These are phyloP conservation scores for Frankliniella intonsa DNA, from an alignment of 2,888 invertebrate species.

Conservation along the genomic window DNA sequence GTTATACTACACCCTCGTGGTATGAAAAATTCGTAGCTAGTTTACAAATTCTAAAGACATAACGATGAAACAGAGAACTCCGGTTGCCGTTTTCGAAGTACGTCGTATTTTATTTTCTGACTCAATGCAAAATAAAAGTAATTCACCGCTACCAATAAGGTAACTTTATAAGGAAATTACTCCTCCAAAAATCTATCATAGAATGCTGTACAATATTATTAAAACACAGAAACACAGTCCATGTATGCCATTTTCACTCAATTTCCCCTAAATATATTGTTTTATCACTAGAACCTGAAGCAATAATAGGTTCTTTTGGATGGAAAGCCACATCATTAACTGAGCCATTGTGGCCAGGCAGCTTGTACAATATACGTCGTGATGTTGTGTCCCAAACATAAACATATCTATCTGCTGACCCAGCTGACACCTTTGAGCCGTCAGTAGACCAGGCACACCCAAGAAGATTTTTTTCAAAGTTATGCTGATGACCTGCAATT, in stretches of 20 bases:
- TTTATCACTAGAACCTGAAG: constrained; percentile 94
- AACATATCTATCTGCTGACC: constrained; percentile 92
- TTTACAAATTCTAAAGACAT: too few species aligned
- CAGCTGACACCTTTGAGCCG: constrained; percentile 84
- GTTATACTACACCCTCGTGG: too few species aligned
- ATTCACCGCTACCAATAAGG: too few species aligned
- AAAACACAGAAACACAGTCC: neutral
- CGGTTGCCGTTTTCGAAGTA: too few species aligned
- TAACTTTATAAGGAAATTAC: too few species aligned
- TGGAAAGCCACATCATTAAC: constrained; percentile 97
- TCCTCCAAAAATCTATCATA: too few species aligned
- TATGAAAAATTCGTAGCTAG: too few species aligned
- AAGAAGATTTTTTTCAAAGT: constrained; percentile 94
- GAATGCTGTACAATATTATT: neutral
- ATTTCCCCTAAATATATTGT: constrained; percentile 94
- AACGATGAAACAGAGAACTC: too few species aligned
- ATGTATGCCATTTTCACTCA: constrained; percentile 49
- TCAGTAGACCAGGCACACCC: constrained; percentile 91
- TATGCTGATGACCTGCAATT: constrained; percentile 90
- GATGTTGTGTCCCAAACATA: constrained; percentile 97
- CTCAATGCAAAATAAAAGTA: too few species aligned
- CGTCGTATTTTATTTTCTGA: too few species aligned
- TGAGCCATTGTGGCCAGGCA: constrained; percentile 96
- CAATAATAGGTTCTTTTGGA: constrained; percentile 82
- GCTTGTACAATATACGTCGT: constrained; percentile 85